Evolutionary conservation across 2,888 invertebrate genomes (phyloP).

Genomic region (Anorthoa munda): DNA sequence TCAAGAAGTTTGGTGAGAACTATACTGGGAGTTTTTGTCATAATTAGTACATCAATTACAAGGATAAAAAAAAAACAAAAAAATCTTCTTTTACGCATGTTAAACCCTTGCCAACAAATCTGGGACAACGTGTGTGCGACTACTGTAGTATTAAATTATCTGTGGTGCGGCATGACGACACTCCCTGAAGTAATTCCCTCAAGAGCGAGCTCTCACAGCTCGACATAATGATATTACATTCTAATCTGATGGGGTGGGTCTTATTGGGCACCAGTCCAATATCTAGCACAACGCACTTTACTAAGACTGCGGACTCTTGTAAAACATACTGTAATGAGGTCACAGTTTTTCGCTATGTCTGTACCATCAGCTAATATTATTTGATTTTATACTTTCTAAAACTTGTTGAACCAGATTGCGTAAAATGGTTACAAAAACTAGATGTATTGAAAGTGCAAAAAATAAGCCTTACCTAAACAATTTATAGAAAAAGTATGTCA

Average conservation of each 20-base stretch:
- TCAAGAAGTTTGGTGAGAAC: no score
- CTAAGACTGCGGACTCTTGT: neutral
- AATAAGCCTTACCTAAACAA: constrained; percentile 7
- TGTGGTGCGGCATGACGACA: no score
- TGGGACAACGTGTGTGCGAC: neutral
- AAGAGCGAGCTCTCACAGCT: neutral
- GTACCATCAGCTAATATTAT: neutral
- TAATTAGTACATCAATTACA: neutral
- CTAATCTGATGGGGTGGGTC: neutral
- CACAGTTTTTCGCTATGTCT: neutral
- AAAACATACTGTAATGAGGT: neutral
- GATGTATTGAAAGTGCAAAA: constrained; percentile 11
- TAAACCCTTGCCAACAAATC: neutral
- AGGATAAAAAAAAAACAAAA: no score
- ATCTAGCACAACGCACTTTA: neutral
- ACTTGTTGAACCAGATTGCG: constrained; percentile 22
- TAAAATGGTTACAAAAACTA: neutral
- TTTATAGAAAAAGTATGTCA: constrained; percentile 13
- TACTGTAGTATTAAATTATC: no score
- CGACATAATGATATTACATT: constrained; percentile 6
- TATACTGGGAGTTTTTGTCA: neutral
- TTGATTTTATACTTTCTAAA: constrained; percentile 43
- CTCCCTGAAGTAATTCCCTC: constrained; percentile 24
- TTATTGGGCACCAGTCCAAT: constrained; percentile 25
- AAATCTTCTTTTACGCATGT: neutral